A percentile compares a stretch with the other conserved stretches of the same genome.
phyloP scores from a whole-genome alignment of 2,888 invertebrate genomes.

The Cremastinae sp. region DNA sequence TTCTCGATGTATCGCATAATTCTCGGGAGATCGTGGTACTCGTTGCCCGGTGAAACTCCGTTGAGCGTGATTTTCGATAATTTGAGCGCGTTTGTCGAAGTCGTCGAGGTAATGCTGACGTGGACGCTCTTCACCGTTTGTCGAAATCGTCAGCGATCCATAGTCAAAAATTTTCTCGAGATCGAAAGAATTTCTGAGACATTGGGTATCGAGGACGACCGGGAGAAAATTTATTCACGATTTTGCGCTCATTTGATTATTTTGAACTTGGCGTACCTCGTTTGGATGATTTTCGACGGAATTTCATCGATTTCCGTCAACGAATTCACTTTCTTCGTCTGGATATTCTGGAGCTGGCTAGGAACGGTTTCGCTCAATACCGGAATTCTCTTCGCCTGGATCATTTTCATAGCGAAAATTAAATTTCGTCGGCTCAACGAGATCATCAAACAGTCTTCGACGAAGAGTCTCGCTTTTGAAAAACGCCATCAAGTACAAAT shows the following conservation, averaged over 20 bases:
- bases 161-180: neutral
- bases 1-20: neutral
- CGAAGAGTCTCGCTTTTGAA: neutral
- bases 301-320: neutral
- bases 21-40: neutral
- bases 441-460: neutral
- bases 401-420: neutral
- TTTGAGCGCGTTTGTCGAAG: neutral
- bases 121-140: neutral
- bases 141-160: neutral
- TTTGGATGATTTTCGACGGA: neutral
- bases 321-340: neutral
- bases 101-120: conserved; percentile 1
- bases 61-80: conserved; percentile 15
- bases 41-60: conserved; percentile 19
- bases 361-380: neutral
- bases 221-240: neutral
- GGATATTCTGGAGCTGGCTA: neutral
- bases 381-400: conserved; percentile 5
- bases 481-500: neutral
- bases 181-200: neutral
- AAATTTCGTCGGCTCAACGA: conserved; percentile 13
- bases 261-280: neutral
- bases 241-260: neutral
- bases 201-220: neutral